Evolutionary conservation across 2,888 invertebrate genomes (phyloP).

Genomic region (Dryococelus australis): DNA sequence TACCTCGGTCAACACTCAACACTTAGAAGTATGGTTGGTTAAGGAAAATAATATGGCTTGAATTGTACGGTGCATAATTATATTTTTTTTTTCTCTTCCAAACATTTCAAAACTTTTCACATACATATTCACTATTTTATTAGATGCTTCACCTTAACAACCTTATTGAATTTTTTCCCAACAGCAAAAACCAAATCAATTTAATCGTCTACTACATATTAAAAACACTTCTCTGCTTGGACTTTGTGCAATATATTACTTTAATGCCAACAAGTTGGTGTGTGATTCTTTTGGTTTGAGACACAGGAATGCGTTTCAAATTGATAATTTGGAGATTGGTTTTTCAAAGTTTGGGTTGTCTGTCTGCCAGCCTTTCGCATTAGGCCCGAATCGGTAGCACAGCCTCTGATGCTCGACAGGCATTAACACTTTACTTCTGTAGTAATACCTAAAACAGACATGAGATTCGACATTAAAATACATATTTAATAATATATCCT

Average conservation of each 20-base stretch:
- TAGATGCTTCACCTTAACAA: not conserved
- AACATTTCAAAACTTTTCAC: not conserved
- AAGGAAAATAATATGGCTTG: too few species aligned
- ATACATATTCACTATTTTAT: not conserved
- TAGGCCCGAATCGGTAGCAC: constrained; percentile 83
- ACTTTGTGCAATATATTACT: not conserved
- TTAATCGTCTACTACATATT: not conserved
- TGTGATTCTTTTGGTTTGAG: not conserved
- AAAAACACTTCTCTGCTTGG: not conserved
- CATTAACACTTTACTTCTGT: constrained; percentile 75
- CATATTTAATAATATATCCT: not conserved
- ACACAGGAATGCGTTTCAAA: not conserved
- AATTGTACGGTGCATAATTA: not conserved
- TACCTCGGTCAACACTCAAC: too few species aligned
- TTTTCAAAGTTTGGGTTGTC: constrained; percentile 65
- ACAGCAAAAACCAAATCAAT: not conserved
- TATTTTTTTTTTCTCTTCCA: not conserved
- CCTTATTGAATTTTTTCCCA: not conserved
- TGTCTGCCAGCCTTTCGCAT: constrained; percentile 79
- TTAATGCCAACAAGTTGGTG: not conserved
- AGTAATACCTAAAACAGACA: constrained; percentile 72
- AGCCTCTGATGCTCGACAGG: constrained; percentile 78
- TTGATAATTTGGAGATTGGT: not conserved
- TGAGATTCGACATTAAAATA: constrained; percentile 35
- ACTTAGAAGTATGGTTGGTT: too few species aligned